phyloP scores from a whole-genome alignment of 2,888 invertebrate species.

The Poecilus cupreus region DNA sequence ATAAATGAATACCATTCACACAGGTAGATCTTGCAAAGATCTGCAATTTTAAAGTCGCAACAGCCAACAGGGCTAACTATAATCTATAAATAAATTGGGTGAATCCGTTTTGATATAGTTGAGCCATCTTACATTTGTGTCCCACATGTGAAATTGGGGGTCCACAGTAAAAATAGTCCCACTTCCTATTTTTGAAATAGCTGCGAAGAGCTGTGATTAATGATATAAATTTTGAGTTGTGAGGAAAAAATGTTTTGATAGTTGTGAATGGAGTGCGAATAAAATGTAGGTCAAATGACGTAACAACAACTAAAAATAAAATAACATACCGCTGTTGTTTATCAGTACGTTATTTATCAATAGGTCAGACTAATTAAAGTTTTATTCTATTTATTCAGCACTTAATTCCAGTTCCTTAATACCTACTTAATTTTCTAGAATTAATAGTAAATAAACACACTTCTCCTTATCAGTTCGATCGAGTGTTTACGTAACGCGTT shows the following conservation, averaged over 20 bases:
- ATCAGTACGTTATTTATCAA: neutral
- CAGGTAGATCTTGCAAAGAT: too few species aligned
- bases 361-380: neutral
- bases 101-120: too few species aligned
- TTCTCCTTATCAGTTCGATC: too few species aligned
- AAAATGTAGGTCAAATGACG: slow-evolving; percentile 5
- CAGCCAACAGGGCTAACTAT: too few species aligned
- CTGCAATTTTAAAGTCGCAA: too few species aligned
- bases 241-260: neutral
- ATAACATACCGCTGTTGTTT: too few species aligned
- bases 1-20: too few species aligned
- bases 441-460: neutral
- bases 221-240: slow-evolving; percentile 11
- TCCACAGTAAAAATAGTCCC: neutral
- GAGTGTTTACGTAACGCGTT: too few species aligned
- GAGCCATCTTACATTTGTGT: neutral
- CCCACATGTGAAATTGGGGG: slow-evolving; percentile 1
- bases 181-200: neutral
- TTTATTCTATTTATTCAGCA: neutral
- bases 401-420: neutral
- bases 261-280: slow-evolving; percentile 1
- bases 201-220: neutral
- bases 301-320: too few species aligned
- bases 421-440: too few species aligned
- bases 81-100: too few species aligned